phyloP scores from a whole-genome alignment of 2,888 invertebrate species.

The Halocaridina rubra region DNA sequence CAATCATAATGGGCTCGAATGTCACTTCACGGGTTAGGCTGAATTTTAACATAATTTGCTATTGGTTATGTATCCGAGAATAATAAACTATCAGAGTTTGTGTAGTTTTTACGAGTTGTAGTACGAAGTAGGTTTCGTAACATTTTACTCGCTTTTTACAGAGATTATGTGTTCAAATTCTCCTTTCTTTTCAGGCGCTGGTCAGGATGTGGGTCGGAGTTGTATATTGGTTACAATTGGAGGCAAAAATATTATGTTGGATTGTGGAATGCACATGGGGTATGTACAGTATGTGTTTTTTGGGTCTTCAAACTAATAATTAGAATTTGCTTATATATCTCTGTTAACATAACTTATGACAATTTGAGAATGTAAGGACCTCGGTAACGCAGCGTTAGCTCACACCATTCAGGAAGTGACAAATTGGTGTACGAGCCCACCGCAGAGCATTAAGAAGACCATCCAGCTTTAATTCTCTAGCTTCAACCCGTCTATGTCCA shows the following conservation, averaged over 20 bases:
- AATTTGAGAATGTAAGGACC: no score
- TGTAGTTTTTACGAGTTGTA: background rate
- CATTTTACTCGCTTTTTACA: constrained; percentile 17
- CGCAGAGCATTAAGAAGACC: no score
- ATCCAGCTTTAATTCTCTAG: no score
- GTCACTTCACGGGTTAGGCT: background rate
- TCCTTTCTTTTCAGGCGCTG: constrained; percentile 74
- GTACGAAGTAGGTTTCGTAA: background rate
- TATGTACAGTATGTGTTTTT: no score
- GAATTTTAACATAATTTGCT: background rate
- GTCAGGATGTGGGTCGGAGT: constrained; percentile 97
- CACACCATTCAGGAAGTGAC: no score
- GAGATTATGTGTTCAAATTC: background rate
- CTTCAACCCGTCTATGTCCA: no score
- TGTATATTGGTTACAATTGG: constrained; percentile 96
- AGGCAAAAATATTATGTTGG: constrained; percentile 98
- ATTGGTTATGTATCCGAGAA: background rate
- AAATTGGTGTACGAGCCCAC: no score
- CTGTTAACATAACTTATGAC: no score
- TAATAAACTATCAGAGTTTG: background rate
- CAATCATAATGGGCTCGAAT: background rate
- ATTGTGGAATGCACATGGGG: constrained; percentile 99
- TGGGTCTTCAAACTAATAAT: no score
- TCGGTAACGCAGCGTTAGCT: no score
- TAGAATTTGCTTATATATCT: no score